A percentile compares a stretch with the other conserved stretches of the same genome.
Conservation (phyloP, 2,888 invertebrate species). For the Morpho deidamia region DNA sequence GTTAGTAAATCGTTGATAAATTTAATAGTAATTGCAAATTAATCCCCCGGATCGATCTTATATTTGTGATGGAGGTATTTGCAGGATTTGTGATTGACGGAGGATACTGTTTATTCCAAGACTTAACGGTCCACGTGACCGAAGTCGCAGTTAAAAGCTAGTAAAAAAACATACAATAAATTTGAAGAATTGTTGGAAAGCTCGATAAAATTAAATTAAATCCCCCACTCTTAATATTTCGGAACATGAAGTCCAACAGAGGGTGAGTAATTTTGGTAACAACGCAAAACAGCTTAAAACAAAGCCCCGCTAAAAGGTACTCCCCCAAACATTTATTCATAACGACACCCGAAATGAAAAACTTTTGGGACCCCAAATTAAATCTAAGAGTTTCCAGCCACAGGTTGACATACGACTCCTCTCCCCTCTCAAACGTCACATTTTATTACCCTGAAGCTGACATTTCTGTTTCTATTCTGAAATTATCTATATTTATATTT, state of each 20-base stretch:
- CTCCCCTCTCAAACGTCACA: slow-evolving; percentile 14
- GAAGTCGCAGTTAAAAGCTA: no score
- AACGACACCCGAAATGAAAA: slow-evolving; percentile 14
- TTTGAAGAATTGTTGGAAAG: not conserved
- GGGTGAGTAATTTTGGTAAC: slow-evolving; percentile 4
- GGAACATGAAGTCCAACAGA: slow-evolving; percentile 1
- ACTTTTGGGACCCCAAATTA: slow-evolving; percentile 13
- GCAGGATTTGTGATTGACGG: no score
- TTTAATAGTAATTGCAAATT: no score
- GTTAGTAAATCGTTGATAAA: no score
- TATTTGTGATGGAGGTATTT: no score
- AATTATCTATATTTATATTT: no score
- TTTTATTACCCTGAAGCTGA: slow-evolving; percentile 16
- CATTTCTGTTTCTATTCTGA: not conserved
- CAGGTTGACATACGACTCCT: slow-evolving; percentile 11
- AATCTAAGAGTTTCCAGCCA: slow-evolving; percentile 15
- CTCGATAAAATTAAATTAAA: not conserved
- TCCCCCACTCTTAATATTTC: not conserved
- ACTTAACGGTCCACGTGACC: no score
- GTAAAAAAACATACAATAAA: no score
- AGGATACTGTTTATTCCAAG: no score
- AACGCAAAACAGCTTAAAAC: slow-evolving; percentile 7
- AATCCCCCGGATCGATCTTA: no score
- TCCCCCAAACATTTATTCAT: slow-evolving; percentile 7
- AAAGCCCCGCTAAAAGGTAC: slow-evolving; percentile 2